Conservation (phyloP, 2,797 vertebrate genomes). For the Ambastaia sidthimunki region DNA sequence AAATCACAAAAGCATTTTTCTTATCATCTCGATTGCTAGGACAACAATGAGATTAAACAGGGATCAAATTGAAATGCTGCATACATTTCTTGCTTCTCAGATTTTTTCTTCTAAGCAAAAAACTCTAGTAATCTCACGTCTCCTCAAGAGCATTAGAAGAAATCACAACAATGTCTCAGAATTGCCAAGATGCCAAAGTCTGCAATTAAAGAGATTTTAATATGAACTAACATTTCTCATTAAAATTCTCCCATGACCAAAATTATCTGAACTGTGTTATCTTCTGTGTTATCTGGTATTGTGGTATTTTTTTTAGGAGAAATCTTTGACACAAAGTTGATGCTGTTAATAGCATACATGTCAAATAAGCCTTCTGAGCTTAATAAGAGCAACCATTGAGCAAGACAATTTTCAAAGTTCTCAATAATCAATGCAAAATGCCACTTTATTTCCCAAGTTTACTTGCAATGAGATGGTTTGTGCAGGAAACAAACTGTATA, state of each 20-base stretch:
- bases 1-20: slow-evolving; percentile 11
- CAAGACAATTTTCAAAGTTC: not conserved
- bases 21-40: not conserved
- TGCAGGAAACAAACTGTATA: not conserved
- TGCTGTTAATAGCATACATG: not conserved
- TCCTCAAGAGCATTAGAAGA: not conserved
- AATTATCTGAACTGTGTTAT: not conserved
- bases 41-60: not conserved
- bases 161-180: not conserved
- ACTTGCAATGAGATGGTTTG: not conserved
- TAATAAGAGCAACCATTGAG: not conserved
- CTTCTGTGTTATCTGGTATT: too few species aligned
- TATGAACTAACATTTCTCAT: not conserved
- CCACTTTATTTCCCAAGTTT: not conserved
- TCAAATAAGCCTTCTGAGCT: not conserved
- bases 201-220: not conserved
- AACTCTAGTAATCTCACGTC: not conserved
- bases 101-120: not conserved
- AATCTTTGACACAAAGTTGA: not conserved
- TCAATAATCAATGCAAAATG: not conserved
- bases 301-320: too few species aligned
- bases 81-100: not conserved
- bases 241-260: not conserved
- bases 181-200: not conserved
- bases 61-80: not conserved